A percentile compares a stretch with the other conserved stretches of the same genome.
These are phyloP conservation scores for Emydocephalus ijimae DNA, from an alignment of 2,113 vertebrate genomes.

Conservation along the genomic window DNA sequence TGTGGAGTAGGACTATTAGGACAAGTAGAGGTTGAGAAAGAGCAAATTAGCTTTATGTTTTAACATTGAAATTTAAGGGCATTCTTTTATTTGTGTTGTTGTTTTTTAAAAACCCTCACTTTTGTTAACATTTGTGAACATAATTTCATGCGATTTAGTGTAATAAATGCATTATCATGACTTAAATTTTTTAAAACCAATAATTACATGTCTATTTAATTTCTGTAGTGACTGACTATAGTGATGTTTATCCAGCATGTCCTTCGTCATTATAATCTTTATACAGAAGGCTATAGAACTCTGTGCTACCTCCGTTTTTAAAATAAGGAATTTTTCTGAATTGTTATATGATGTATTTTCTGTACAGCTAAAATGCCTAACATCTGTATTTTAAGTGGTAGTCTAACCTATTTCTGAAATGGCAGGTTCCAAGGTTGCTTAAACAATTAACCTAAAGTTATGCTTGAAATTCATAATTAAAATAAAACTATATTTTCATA, in stretches of 20 bases:
- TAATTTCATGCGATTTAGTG: not conserved
- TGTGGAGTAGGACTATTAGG: not conserved
- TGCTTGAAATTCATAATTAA: not conserved
- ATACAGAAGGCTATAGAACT: not conserved
- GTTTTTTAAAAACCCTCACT: not conserved
- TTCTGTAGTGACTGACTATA: not conserved
- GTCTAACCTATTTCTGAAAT: not conserved
- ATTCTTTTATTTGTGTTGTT: not conserved
- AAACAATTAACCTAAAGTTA: not conserved
- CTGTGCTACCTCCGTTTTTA: not conserved
- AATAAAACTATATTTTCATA: conserved; percentile 15
- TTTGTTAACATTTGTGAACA: not conserved
- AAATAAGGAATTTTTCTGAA: not conserved
- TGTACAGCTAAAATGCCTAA: not conserved
- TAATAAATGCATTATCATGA: not conserved
- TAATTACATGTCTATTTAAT: not conserved
- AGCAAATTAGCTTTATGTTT: not conserved
- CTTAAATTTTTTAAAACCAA: not conserved
- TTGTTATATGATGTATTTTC: not conserved
- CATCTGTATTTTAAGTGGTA: not conserved
- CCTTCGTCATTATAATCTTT: not conserved
- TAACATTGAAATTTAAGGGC: not conserved
- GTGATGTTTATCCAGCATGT: not conserved
- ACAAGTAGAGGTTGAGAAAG: not conserved
- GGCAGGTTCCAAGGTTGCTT: not conserved